phyloP scores from a whole-genome alignment of 2,113 vertebrate genomes.

The Hucho hucho region DNA sequence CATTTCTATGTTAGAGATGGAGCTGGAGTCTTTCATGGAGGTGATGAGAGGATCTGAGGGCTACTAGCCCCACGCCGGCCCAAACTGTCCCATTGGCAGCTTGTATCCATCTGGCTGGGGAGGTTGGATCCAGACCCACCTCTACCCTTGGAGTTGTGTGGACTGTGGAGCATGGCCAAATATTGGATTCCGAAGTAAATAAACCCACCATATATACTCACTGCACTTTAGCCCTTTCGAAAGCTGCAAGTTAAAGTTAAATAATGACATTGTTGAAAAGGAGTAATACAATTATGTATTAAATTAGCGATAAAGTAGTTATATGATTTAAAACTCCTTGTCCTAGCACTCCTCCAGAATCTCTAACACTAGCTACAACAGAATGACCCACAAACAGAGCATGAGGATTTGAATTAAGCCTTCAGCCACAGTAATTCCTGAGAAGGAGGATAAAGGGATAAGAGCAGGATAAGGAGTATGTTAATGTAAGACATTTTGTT shows the following conservation, averaged over 20 bases:
- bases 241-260: no score
- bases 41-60: neutral
- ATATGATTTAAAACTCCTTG: no score
- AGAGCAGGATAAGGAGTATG: slow-evolving; percentile 24
- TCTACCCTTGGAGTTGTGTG: neutral
- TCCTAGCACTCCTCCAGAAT: neutral
- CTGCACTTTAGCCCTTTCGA: no score
- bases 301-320: neutral
- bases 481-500: slow-evolving; percentile 44
- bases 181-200: neutral
- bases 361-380: neutral
- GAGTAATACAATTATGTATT: neutral
- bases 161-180: no score
- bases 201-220: no score
- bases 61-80: neutral
- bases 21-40: neutral
- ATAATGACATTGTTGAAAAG: no score
- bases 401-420: neutral
- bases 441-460: neutral
- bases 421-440: neutral
- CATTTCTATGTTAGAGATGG: slow-evolving; percentile 4
- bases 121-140: neutral
- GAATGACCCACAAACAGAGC: slow-evolving; percentile 2
- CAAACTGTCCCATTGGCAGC: no score
- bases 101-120: neutral